Conservation (phyloP, 1,140 invertebrate genomes). For the Drosophila cardini region DNA sequence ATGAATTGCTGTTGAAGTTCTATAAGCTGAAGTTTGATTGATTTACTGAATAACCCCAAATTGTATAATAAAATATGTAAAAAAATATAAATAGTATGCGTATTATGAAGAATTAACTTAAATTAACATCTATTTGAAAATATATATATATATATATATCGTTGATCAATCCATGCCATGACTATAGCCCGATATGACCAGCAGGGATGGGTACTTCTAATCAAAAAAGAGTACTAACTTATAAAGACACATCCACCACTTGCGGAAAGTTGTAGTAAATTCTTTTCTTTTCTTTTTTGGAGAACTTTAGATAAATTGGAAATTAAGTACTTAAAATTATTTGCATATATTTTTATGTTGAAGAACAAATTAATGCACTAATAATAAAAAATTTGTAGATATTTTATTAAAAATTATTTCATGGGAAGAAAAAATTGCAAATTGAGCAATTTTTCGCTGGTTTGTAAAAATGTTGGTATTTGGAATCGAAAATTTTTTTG, state of each 20-base stretch:
- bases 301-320: constrained; percentile 43
- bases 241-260: constrained; percentile 16
- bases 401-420: constrained; percentile 20
- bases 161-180: constrained; percentile 19
- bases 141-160: not conserved
- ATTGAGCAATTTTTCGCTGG: constrained; percentile 45
- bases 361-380: constrained; percentile 36
- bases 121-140: constrained; percentile 15
- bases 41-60: not conserved
- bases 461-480: constrained; percentile 42
- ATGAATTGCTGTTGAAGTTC: too few relatives aligned
- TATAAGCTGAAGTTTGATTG: not conserved
- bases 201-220: constrained; percentile 21
- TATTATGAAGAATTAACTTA: constrained; percentile 9
- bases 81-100: constrained; percentile 3
- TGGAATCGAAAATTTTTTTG: constrained; percentile 43
- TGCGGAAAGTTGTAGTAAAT: constrained; percentile 30
- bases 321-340: constrained; percentile 50
- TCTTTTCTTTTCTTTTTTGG: constrained; percentile 38
- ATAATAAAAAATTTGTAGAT: constrained; percentile 43
- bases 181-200: constrained; percentile 13
- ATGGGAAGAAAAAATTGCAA: constrained; percentile 50
- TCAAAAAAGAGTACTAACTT: constrained; percentile 20
- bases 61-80: constrained; percentile 3
- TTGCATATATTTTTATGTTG: constrained; percentile 31